Percentiles rank a stretch among this genome's conserved stretches.
Evolutionary conservation across 2,888 invertebrate species (phyloP).

Genomic region (Epistrophella euchroma): DNA sequence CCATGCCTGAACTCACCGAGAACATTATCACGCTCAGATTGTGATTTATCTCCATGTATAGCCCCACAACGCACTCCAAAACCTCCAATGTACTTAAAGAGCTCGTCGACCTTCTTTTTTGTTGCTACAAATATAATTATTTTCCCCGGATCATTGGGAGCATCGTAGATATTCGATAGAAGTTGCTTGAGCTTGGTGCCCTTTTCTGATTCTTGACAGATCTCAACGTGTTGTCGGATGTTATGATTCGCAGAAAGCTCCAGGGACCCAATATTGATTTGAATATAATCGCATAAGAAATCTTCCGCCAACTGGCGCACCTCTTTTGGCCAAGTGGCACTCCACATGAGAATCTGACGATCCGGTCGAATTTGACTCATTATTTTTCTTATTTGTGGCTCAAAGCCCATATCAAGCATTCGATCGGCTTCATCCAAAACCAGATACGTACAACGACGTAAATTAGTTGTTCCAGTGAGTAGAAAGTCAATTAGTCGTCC

Average conservation of each 20-base stretch:
- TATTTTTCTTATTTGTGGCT: constrained; percentile 97
- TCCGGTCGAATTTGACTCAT: constrained; percentile 97
- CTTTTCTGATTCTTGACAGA: constrained; percentile 91
- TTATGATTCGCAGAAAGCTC: constrained; percentile 94
- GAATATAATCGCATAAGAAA: constrained; percentile 94
- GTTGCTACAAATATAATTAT: constrained; percentile 98
- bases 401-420: constrained; percentile 99
- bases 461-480: constrained; percentile 89
- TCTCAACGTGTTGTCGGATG: constrained; percentile 92
- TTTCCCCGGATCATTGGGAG: constrained; percentile 92
- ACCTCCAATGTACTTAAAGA: constrained; percentile 91
- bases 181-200: constrained; percentile 84
- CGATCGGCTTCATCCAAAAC: constrained; percentile 96
- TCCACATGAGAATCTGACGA: constrained; percentile 99
- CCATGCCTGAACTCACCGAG: constrained; percentile 94
- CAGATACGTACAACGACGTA: constrained; percentile 91
- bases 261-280: constrained; percentile 94
- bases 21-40: constrained; percentile 96
- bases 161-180: constrained; percentile 87
- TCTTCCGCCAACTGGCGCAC: constrained; percentile 96
- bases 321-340: constrained; percentile 99
- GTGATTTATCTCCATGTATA: constrained; percentile 98
- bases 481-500: constrained; percentile 94
- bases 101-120: constrained; percentile 95
- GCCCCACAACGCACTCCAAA: constrained; percentile 92